Evolutionary conservation across 64 coral and sea anemone species (phyloP).

Genomic region (Hydrozoanthus tunicans): DNA sequence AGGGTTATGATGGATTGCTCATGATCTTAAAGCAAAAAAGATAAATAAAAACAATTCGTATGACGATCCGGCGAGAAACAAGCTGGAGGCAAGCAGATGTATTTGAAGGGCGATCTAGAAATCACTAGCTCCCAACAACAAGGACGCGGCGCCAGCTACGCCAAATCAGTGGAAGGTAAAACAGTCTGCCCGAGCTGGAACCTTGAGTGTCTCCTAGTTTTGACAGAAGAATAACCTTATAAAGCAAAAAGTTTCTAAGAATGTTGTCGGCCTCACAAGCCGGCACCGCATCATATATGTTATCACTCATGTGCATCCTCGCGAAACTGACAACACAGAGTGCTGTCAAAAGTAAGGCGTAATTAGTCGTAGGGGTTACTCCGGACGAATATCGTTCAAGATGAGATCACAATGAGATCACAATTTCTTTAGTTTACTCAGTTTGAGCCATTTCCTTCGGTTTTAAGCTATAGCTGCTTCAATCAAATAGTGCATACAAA

Average conservation of each 20-base stretch:
- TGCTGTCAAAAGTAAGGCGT: background rate
- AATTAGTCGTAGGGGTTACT: no score
- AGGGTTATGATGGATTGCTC: no score
- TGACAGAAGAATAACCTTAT: conserved; percentile 5
- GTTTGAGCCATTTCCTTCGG: no score
- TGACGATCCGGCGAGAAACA: no score
- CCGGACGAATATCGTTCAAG: no score
- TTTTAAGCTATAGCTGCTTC: no score
- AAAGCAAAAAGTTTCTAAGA: background rate
- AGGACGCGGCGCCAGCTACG: background rate
- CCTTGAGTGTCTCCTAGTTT: background rate
- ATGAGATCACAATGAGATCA: no score
- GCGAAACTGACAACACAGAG: background rate
- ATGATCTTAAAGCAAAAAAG: no score
- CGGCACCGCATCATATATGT: background rate
- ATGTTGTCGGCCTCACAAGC: conserved; percentile 3
- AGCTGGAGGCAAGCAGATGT: background rate
- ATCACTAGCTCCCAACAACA: conserved; percentile 1
- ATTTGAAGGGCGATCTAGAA: background rate
- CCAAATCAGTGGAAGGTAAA: conserved; percentile 1
- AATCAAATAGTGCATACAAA: no score
- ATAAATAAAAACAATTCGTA: no score
- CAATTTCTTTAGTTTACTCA: no score
- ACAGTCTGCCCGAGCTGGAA: background rate
- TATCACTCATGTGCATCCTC: background rate